Conservation (phyloP, 2,113 vertebrate genomes). For the Zosterops pallidus region DNA sequence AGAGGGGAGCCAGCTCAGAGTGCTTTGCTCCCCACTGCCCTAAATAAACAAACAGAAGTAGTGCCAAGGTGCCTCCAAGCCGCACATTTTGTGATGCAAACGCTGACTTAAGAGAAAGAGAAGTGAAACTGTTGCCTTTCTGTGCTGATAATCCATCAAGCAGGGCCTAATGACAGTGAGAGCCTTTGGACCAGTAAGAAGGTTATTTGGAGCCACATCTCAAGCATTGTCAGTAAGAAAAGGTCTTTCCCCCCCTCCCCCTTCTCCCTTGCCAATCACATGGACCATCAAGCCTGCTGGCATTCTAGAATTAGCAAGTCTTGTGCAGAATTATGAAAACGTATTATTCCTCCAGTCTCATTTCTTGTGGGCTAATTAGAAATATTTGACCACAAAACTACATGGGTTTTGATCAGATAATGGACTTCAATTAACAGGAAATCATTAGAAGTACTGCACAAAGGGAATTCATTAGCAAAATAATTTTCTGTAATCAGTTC, state of each 20-base stretch:
- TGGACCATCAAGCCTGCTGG: not conserved
- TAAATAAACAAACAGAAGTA: not conserved
- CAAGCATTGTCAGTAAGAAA: not conserved
- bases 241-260: fast-evolving
- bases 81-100: not conserved
- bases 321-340: not conserved
- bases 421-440: not conserved
- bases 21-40: not conserved
- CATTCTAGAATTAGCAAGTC: not conserved
- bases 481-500: not conserved
- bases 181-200: not conserved
- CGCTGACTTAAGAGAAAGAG: not conserved
- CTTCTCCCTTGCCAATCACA: not conserved
- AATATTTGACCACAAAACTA: not conserved
- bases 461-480: not conserved
- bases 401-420: not conserved
- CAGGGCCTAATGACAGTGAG: not conserved
- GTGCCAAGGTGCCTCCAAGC: not conserved
- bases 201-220: not conserved
- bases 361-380: not conserved
- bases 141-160: not conserved
- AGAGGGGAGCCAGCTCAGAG: not conserved
- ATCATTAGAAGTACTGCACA: not conserved
- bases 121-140: not conserved
- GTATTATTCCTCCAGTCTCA: not conserved